Evolutionary conservation across 2,888 invertebrate genomes (phyloP).

Genomic region (Drosophila cyrtoloma): DNA sequence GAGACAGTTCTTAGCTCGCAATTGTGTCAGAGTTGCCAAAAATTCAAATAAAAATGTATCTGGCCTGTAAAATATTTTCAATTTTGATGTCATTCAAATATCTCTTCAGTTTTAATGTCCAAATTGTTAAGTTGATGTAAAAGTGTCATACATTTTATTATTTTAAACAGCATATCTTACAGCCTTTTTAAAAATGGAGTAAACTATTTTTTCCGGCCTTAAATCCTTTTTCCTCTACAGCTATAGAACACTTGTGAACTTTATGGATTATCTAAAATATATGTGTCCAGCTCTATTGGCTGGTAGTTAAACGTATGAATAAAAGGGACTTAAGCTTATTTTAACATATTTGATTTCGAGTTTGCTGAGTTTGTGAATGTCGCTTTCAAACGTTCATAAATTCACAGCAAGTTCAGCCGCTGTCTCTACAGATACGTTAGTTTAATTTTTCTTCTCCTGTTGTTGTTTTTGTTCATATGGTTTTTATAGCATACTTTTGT

Average conservation of each 20-base stretch:
- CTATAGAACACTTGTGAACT: not conserved
- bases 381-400: slow-evolving; percentile 67
- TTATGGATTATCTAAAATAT: not conserved
- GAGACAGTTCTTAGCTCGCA: not conserved
- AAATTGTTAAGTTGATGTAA: not conserved
- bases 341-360: slow-evolving; percentile 28
- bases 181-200: not conserved
- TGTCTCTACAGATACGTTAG: slow-evolving; percentile 31
- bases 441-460: slow-evolving; percentile 10
- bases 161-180: not conserved
- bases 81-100: not conserved
- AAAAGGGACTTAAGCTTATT: not conserved
- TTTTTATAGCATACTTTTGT: slow-evolving; percentile 77
- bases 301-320: not conserved
- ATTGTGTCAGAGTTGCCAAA: not conserved
- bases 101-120: not conserved
- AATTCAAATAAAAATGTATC: not conserved
- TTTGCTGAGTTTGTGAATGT: slow-evolving; percentile 10
- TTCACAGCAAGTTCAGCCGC: slow-evolving; percentile 66
- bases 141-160: not conserved
- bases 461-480: slow-evolving; percentile 40
- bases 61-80: not conserved
- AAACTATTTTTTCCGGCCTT: not conserved
- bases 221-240: not conserved
- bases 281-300: not conserved